Evolutionary conservation across 2,888 invertebrate species (phyloP).

Genomic region (Luffia ferchaultella): DNA sequence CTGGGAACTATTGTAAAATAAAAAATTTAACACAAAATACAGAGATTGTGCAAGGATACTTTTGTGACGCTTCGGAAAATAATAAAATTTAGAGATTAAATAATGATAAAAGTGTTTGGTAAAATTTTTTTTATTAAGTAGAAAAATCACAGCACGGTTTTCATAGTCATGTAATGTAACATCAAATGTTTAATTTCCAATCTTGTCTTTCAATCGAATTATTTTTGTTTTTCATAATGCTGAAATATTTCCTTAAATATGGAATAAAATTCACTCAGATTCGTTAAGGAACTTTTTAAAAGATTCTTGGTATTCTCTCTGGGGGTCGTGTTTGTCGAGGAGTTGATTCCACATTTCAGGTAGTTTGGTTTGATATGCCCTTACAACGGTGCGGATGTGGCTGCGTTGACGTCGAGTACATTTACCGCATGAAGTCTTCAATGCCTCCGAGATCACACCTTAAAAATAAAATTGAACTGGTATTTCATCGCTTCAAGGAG

Average conservation of each 20-base stretch:
- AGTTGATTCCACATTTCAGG: constrained; percentile 42
- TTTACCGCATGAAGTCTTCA: constrained; percentile 63
- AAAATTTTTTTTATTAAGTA: too few species aligned
- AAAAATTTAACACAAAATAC: too few species aligned
- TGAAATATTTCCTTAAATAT: neutral
- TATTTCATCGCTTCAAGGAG: neutral
- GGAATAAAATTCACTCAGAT: constrained; percentile 3
- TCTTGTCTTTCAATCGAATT: too few species aligned
- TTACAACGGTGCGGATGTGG: constrained; percentile 62
- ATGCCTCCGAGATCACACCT: constrained; percentile 69
- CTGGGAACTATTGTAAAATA: too few species aligned
- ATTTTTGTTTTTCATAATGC: too few species aligned
- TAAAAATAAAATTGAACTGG: constrained; percentile 17
- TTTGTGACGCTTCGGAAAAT: too few species aligned
- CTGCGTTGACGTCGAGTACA: constrained; percentile 66
- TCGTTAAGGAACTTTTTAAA: constrained; percentile 33
- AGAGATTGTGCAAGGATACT: too few species aligned
- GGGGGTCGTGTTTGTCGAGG: constrained; percentile 55
- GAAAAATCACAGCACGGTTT: too few species aligned
- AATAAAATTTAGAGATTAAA: too few species aligned
- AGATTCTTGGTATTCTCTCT: constrained; percentile 49
- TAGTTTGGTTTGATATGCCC: constrained; percentile 45
- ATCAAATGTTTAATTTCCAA: too few species aligned
- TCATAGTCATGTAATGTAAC: too few species aligned
- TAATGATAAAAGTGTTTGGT: too few species aligned